Percentiles rank a stretch among this genome's conserved stretches.
These are phyloP conservation scores for Eristalis arbustorum DNA, from an alignment of 2,888 invertebrate species.

Conservation along the genomic window DNA sequence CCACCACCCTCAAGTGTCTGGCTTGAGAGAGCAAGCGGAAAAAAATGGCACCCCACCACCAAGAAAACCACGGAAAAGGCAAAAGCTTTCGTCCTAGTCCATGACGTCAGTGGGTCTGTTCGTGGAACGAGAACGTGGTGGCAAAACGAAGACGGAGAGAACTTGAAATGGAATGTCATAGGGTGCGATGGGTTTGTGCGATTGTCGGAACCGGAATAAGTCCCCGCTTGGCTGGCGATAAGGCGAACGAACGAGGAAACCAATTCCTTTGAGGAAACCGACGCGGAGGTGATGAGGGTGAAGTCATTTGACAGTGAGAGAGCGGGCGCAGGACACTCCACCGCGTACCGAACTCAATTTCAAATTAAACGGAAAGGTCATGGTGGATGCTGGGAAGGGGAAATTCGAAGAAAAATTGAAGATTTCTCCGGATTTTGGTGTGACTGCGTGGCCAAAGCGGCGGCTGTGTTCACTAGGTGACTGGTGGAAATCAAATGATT, in stretches of 20 bases:
- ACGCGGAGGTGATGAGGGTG: constrained; percentile 5
- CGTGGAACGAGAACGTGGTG: neutral
- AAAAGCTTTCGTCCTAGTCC: constrained; percentile 21
- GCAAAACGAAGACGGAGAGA: neutral
- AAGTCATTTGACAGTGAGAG: constrained; percentile 41
- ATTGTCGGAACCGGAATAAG: constrained; percentile 5
- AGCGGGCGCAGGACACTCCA: neutral
- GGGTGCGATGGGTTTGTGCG: constrained; percentile 6
- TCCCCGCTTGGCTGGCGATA: constrained; percentile 11
- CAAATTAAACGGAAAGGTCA: constrained; percentile 28
- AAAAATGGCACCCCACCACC: neutral
- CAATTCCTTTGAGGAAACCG: neutral
- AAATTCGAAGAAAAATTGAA: neutral
- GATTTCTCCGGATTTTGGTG: neutral
- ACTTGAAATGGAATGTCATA: constrained; percentile 20
- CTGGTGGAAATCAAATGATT: no score
- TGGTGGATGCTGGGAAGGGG: constrained; percentile 8
- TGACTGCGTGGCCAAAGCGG: neutral
- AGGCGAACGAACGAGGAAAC: neutral
- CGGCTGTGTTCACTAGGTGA: no score
- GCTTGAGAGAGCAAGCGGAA: neutral
- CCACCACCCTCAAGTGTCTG: neutral
- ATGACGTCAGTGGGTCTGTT: constrained; percentile 31
- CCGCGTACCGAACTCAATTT: constrained; percentile 11
- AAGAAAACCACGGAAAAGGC: neutral